A percentile compares a stretch with the other conserved stretches of the same genome.
Conservation (phyloP, 2,888 invertebrate genomes). For the Quadroppia sp. region DNA sequence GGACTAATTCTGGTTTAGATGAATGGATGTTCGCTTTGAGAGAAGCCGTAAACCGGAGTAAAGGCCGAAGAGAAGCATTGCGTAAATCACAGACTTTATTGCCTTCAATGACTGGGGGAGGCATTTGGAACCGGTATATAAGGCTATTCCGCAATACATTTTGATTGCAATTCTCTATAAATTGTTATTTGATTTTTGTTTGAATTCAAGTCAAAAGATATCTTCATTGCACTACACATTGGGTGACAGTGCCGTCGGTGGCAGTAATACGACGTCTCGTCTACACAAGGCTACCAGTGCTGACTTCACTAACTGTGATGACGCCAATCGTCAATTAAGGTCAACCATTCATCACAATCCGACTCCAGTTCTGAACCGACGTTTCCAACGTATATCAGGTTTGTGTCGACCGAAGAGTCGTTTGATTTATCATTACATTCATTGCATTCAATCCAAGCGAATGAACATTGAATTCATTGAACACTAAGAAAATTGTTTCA, state of each 20-base stretch:
- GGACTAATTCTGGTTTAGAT: constrained; percentile 44
- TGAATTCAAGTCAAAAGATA: constrained; percentile 15
- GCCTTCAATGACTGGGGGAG: constrained; percentile 42
- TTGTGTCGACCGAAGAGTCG: constrained; percentile 1
- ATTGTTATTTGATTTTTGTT: no score
- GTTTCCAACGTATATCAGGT: constrained; percentile 47
- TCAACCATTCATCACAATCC: constrained; percentile 40
- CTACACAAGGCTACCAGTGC: constrained; percentile 31
- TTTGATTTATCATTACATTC: constrained; percentile 38
- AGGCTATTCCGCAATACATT: no score
- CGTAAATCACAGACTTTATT: constrained; percentile 53
- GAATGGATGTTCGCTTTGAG: constrained; percentile 50
- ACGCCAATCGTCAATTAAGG: constrained; percentile 31
- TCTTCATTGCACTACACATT: constrained; percentile 8
- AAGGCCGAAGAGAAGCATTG: constrained; percentile 61
- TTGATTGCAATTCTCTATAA: no score
- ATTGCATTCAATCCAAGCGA: neutral
- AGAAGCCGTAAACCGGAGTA: constrained; percentile 63
- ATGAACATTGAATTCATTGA: neutral
- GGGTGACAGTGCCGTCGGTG: neutral
- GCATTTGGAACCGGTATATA: constrained; percentile 30
- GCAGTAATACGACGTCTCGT: constrained; percentile 26
- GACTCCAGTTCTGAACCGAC: constrained; percentile 46
- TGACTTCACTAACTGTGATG: constrained; percentile 21
- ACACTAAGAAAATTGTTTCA: neutral